Evolutionary conservation across 2,888 invertebrate genomes (phyloP), one percentile per base, ranked within the genome.

Genomic region (Azorinus chamasolen): DNA sequence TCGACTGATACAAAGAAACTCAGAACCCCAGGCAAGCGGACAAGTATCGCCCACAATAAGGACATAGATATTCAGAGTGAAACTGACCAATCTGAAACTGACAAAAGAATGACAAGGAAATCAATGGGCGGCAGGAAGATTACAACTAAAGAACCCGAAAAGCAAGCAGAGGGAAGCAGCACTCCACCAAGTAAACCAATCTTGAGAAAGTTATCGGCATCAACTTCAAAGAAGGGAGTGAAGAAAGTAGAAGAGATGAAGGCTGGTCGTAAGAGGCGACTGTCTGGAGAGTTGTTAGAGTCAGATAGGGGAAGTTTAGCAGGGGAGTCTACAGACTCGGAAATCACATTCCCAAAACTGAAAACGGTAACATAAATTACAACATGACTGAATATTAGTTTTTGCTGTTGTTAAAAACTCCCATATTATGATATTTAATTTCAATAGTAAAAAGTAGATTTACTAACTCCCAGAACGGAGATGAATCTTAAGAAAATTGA

Each of bases 161-260:
- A 50, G n/a, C 37, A 22, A 46, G 16, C 46, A 14, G 45, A 41
- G 12, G 22, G 48, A 16, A 14, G 14, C 4, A 59, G 48, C 14
- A 46, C 65, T n/a, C 37, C 53, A 45, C 45, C 22, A 25, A 20
- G 24, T 14, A 63, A 64, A 24, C 25, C 24, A 24, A 50, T 39
- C 8, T 37, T 54, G 27, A 61, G 74, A 27, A 74, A 58, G 25
- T 24, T 64, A 37, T 80, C 80, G n/a, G 75, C 80, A n/a, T 76
- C 80, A 8, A 80, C 80, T 12, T 61, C 72, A 2, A 80, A 80
- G 27, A 80, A 80, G 50, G 50, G 18, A 12, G 65, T 53, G 12
- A 55, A 55, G 58, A 72, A 70, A 27, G 50, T 41, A 2, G 72
- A 69, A 24, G 48, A 39, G 18, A 14, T 50, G 16, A 59, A 20